These are phyloP conservation scores for Leptosomus discolor DNA, from an alignment of 2,113 vertebrate genomes.

Conservation along the genomic window DNA sequence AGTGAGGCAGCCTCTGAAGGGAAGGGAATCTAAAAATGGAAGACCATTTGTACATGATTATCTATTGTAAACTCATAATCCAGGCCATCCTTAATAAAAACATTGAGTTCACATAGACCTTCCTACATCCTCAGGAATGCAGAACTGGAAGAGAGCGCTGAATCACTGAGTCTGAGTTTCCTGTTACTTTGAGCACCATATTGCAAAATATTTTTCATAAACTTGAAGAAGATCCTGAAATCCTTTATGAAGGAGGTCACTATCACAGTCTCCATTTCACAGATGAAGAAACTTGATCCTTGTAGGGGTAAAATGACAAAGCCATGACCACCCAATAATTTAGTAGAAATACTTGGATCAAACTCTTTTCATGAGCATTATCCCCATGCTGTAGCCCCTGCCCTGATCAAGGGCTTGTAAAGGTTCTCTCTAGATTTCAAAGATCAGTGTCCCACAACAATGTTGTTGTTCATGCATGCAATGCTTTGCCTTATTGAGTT, in stretches of 20 bases:
- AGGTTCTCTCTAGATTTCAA: neutral
- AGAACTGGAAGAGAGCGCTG: neutral
- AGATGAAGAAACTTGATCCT: neutral
- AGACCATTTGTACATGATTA: slow-evolving; percentile 44
- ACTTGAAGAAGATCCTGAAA: neutral
- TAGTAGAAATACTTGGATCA: neutral
- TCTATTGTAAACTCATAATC: slow-evolving; percentile 37
- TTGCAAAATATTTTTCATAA: neutral
- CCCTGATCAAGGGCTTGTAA: neutral
- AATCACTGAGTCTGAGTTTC: neutral
- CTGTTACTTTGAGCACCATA: slow-evolving; percentile 31
- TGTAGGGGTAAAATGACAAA: neutral
- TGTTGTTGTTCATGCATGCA: neutral
- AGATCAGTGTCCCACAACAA: neutral
- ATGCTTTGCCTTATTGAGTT: neutral
- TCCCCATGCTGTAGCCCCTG: neutral
- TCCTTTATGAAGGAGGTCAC: neutral
- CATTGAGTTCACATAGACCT: slow-evolving; percentile 10
- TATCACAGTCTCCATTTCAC: neutral
- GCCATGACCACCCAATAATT: neutral
- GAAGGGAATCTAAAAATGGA: slow-evolving; percentile 35
- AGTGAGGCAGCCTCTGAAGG: neutral
- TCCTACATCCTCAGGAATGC: slow-evolving; percentile 29
- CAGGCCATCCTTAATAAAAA: slow-evolving; percentile 33
- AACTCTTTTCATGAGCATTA: neutral